These are phyloP conservation scores for Gobiocypris rarus DNA, from an alignment of 2,113 vertebrate species.

Conservation along the genomic window DNA sequence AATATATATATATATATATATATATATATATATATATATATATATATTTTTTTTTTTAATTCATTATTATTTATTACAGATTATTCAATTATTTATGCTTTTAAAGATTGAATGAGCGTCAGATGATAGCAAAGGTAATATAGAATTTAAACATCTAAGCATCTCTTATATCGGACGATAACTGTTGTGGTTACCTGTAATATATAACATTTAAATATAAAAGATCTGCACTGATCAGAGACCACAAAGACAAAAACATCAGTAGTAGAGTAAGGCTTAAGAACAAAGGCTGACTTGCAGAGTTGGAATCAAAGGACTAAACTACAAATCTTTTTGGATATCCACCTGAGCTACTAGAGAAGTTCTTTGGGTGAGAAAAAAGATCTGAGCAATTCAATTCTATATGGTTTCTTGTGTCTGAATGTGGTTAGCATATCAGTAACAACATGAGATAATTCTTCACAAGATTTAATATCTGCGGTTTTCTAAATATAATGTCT, in stretches of 20 bases:
- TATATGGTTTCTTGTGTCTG: neutral
- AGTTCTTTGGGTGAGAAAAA: neutral
- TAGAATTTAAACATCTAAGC: neutral
- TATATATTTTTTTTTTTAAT: too few species aligned
- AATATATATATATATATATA: too few species aligned
- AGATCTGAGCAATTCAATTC: constrained; percentile 11
- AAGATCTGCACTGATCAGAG: neutral
- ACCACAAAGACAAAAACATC: neutral
- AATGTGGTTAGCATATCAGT: constrained; percentile 13
- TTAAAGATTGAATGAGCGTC: too few species aligned
- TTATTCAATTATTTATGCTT: too few species aligned
- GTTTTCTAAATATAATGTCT: constrained; percentile 15
- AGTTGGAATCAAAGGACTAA: neutral
- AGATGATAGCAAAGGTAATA: too few species aligned
- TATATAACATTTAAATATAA: neutral
- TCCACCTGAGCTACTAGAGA: neutral
- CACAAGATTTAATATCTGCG: neutral
- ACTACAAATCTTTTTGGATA: constrained; percentile 18
- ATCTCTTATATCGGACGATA: neutral
- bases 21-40: too few species aligned
- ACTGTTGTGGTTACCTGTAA: neutral
- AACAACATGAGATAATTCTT: neutral
- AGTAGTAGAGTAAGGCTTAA: neutral
- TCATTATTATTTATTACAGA: too few species aligned
- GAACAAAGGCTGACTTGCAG: neutral